These are phyloP conservation scores for Drosophila aff. DNA, from an alignment of 1,140 invertebrate genomes.

Conservation along the genomic window DNA sequence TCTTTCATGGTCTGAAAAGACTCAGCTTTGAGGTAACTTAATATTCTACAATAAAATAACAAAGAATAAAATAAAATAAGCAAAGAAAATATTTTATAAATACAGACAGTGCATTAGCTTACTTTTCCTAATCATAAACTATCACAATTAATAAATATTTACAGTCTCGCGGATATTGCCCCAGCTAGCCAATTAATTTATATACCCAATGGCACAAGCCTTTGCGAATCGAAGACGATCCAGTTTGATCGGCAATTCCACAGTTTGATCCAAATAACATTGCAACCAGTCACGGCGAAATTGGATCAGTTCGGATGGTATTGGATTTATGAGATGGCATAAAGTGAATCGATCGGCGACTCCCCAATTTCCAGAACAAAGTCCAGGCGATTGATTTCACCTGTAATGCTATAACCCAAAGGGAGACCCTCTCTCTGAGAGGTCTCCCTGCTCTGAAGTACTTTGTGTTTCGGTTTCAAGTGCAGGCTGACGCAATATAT, in stretches of 20 bases:
- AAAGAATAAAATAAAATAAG: neutral
- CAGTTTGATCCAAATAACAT: conserved; percentile 21
- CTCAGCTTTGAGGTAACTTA: neutral
- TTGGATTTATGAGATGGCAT: neutral
- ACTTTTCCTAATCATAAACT: neutral
- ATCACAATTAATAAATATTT: conserved; percentile 1
- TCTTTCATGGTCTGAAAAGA: neutral
- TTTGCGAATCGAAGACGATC: conserved; percentile 1
- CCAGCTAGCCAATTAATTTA: neutral
- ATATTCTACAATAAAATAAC: neutral
- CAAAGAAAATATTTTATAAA: neutral
- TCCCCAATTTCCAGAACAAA: conserved; percentile 30
- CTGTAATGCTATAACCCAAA: conserved; percentile 13
- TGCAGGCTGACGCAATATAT: conserved; percentile 40
- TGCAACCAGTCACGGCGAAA: conserved; percentile 12
- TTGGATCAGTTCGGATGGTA: neutral
- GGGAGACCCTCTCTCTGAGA: neutral
- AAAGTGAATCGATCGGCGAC: neutral
- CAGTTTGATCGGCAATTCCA: conserved; percentile 6
- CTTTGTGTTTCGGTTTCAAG: conserved; percentile 32
- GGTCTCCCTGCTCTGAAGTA: neutral
- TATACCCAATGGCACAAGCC: neutral
- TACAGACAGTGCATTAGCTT: no score
- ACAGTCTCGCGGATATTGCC: neutral
- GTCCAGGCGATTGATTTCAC: conserved; percentile 18